Evolutionary conservation across 2,797 vertebrate species (phyloP), one percentile per base, ranked within the genome.

Genomic region (Propithecus perrieri): DNA sequence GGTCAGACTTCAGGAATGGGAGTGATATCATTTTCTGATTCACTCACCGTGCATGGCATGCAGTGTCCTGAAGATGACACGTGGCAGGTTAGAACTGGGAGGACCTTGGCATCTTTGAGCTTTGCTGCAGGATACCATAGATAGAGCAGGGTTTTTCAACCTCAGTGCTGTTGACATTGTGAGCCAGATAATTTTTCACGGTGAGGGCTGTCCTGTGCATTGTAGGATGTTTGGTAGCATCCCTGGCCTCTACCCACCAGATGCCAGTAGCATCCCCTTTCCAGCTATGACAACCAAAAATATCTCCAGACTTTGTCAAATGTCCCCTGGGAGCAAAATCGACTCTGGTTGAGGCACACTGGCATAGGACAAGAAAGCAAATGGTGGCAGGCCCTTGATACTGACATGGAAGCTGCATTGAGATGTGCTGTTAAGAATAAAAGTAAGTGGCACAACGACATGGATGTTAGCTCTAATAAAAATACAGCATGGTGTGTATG

Each of bases 291-390:
- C 50, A 71, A 35, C 61, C 48, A 78, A 28, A 80, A 72, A 55
- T 38, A 20, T 38, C 48, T 83, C 69, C 43, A 75, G 61, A 65
- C 12, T 76, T 91, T 93, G 75, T 43, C 75, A 81, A 11, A 48
- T 76, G 41, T 28, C 28, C 48, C 17, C 91, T 50, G 20, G 57
- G 17, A 7, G 8, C 59, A 86, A 92, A 80, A 85, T 20, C 46
- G 59, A 35, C 28, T 35, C 84, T 24, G 46, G 15, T 11, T 38
- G 80, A 90, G 65, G 84, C 35, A 18, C 4, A 26, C 17, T 18
- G 43, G 43, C 33, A 14, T 2, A 41, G 67, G 38, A 38, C 72
- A 93, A 11, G 46, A 38, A 22, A 57, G 78, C 43, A 79, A 69
- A 63, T 30, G 18, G 38, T 28, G 8, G 7, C 7, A 43, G 33